Evolutionary conservation across 2,888 invertebrate genomes (phyloP), one percentile per base, ranked within the genome.

Genomic region (Galerucella nymphaeae): DNA sequence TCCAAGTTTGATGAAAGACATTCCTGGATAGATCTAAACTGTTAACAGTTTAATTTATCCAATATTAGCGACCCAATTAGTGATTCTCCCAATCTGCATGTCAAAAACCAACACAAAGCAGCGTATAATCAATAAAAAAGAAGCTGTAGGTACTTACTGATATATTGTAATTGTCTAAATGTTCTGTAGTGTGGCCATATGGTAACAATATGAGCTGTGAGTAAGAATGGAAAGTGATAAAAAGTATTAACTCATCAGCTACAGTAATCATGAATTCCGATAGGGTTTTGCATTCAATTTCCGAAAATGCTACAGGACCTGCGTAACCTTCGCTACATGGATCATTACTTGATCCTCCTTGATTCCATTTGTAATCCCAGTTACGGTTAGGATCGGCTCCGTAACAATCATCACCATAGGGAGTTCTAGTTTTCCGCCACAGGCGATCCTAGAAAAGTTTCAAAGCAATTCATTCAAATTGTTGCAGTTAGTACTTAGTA

Each of bases 341-440:
- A 77, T 93, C 91, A 0, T 92, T 88, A 1, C 75, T 83, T 76
- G 90, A 91, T 0, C 91, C 86, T 10, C 79, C 93, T 41, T 88
- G 86, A 41, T 88, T 88, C 93, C 93, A 93, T 76, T 90, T 89
- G 81, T 88, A 91, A 74, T 89, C 91, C 91, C 93, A 95, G 84
- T 95, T 95, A 73, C 95, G 89, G 83, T 95, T 95, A 0, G 93
- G 90, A 85, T 95, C 95, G 0, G 91, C 90, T 5, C 95, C 95
- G 72, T 85, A 38, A 8, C 30, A 38, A 8, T 9, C 30, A 38
- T 8, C 8, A 9, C 30, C 30, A 38, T 38, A 84, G 45, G 88
- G 88, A 68, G 85, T 88, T 67, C 90, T 86, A 8, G 92, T 93
- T 82, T 93, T 93, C 18, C 93, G 88, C 93, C 93, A 94, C 81